A percentile compares a stretch with the other conserved stretches of the same genome.
These are phyloP conservation scores for Nothocercus nigrocapillus DNA, from an alignment of 2,113 vertebrate species.

Conservation along the genomic window DNA sequence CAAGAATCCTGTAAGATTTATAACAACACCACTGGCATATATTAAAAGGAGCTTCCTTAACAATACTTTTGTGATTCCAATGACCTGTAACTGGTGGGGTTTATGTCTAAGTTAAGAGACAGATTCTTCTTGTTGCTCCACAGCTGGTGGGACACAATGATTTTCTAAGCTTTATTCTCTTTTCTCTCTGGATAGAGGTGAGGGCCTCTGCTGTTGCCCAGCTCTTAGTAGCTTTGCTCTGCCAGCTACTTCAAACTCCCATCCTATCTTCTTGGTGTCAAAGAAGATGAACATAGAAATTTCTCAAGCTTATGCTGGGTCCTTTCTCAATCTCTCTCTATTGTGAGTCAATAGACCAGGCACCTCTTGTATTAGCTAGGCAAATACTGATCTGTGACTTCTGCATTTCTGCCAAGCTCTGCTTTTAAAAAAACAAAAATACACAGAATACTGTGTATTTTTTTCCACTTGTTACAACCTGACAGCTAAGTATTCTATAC, in stretches of 20 bases:
- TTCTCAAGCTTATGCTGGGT: not conserved
- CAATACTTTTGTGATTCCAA: conserved; percentile 17
- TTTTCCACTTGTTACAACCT: not conserved
- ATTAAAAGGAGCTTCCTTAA: conserved; percentile 59
- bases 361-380: not conserved
- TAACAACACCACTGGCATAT: conserved; percentile 53
- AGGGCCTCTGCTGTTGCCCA: not conserved
- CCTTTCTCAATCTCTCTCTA: not conserved
- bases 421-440: not conserved
- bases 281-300: not conserved
- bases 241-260: not conserved
- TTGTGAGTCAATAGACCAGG: not conserved
- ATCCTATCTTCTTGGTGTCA: not conserved
- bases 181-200: not conserved
- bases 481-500: not conserved
- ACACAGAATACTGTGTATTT: not conserved
- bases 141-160: conserved; percentile 20
- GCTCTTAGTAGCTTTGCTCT: not conserved
- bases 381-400: not conserved
- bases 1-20: conserved; percentile 67
- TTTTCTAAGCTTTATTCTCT: conserved; percentile 37
- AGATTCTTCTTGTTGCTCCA: conserved; percentile 31
- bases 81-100: conserved; percentile 30
- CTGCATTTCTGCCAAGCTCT: not conserved
- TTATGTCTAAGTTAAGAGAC: conserved; percentile 25